Evolutionary conservation across 2,888 invertebrate species (phyloP).

Genomic region (Pandemis cinnamomeana): DNA sequence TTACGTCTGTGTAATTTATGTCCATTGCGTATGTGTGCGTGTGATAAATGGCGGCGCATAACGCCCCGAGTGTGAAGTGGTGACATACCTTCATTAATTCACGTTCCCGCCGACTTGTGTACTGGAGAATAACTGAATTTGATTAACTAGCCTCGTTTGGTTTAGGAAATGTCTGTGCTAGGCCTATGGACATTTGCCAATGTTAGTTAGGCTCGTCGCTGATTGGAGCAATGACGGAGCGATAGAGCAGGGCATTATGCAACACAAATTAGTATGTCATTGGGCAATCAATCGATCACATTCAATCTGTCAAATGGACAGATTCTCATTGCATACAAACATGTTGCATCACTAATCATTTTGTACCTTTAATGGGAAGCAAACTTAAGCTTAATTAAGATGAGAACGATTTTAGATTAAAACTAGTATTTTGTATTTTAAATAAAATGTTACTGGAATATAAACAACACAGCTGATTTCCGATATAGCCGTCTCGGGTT

Average conservation of each 20-base stretch:
- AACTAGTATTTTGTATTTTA: background rate
- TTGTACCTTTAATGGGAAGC: background rate
- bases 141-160: conserved; percentile 36
- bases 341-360: background rate
- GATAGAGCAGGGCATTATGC: background rate
- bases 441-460: background rate
- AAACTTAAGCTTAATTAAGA: background rate
- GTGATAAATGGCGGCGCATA: conserved; percentile 22
- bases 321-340: background rate
- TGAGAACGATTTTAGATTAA: background rate
- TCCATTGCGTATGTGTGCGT: conserved; percentile 20
- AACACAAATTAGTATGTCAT: conserved; percentile 2
- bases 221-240: background rate
- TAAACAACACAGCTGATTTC: background rate
- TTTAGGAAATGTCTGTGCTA: conserved; percentile 7
- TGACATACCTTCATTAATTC: conserved; percentile 41
- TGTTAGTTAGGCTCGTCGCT: background rate
- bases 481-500: background rate
- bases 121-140: conserved; percentile 21
- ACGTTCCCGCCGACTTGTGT: conserved; percentile 28
- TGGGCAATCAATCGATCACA: background rate
- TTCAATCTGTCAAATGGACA: background rate
- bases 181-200: background rate
- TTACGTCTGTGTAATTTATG: conserved; percentile 10
- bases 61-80: conserved; percentile 27